Base-by-base conservation (phyloP, 2,113 vertebrate genomes). In the Melanotaenia duboulayi region DNA sequence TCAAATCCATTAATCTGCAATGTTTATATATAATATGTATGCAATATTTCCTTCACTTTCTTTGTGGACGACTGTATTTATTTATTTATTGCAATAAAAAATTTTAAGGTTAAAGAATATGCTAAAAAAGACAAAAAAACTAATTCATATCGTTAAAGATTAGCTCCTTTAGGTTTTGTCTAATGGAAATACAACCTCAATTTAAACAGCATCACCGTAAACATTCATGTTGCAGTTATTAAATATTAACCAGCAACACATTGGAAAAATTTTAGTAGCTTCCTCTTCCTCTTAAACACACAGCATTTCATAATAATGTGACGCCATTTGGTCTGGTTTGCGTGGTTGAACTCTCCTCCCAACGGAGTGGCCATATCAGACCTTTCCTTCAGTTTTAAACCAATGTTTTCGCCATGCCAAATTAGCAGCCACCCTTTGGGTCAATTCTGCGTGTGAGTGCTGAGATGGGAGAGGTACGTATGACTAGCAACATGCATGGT, bases 341-440 rank as follows among this genome's bases (percentile, higher is more conserved):
- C 23, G 57, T 58, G 23, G 72, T 58, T 54, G 16, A 10, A 3
- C 42, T 55, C 25, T 44, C 35, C 8, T 62, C 76, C 64, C 44
- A 35, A 1, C 37, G 57, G 60, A 78, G 61, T 50, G 72, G 63
- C 82, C 67, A 11, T 49, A 75, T 67, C 61, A 71, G 72, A 62
- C 61, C 62, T 52, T 69, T 81, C 80, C 58, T 74, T 85, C 84
- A 62, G 42, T 65, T 57, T 50, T 54, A 63, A 83, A 78, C 40
- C 69, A 58, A 12, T 90, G 89, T 91, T 93, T 91, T 90, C 7
- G 61, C 81, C 78, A 88, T 81, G 87, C 81, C 89, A 90, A 84
- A 90, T 90, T 87, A 86, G 63, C 76, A 87, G 74, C 69, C 51
- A 28, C 82, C 80, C 67, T 89, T 83, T 89, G 87, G 87, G 84